phyloP scores from a whole-genome alignment of 2,797 vertebrate genomes.

The Manis pentadactyla region DNA sequence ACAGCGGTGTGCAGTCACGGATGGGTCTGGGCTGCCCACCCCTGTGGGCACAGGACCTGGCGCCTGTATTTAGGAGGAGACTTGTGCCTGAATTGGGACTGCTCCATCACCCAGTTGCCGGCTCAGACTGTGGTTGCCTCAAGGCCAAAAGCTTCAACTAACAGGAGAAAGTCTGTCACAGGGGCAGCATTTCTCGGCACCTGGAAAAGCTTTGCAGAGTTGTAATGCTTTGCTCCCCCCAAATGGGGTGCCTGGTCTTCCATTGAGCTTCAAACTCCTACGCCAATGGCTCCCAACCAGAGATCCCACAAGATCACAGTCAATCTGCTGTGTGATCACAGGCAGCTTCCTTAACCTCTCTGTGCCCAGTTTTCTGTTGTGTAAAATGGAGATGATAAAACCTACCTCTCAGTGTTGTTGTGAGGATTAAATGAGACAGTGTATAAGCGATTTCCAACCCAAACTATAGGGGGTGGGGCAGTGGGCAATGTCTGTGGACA shows the following conservation, averaged over 20 bases:
- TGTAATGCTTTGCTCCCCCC: not conserved
- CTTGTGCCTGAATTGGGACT: not conserved
- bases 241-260: not conserved
- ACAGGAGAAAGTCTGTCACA: not conserved
- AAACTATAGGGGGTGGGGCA: not conserved
- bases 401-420: too few relatives aligned
- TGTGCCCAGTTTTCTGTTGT: too few relatives aligned
- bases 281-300: not conserved
- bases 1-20: rapidly evolving
- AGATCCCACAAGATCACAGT: not conserved
- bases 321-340: too few relatives aligned
- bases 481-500: not conserved
- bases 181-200: not conserved
- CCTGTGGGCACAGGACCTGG: not conserved
- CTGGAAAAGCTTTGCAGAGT: not conserved
- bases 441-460: not conserved
- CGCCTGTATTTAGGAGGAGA: not conserved
- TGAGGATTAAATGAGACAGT: too few relatives aligned
- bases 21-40: not conserved
- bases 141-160: not conserved
- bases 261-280: not conserved
- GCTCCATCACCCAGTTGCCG: not conserved
- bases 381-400: too few relatives aligned
- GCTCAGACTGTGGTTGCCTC: too few relatives aligned
- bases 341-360: too few relatives aligned